Conservation (phyloP, 2,113 vertebrate species). For the Drymodes brunneopygia region DNA sequence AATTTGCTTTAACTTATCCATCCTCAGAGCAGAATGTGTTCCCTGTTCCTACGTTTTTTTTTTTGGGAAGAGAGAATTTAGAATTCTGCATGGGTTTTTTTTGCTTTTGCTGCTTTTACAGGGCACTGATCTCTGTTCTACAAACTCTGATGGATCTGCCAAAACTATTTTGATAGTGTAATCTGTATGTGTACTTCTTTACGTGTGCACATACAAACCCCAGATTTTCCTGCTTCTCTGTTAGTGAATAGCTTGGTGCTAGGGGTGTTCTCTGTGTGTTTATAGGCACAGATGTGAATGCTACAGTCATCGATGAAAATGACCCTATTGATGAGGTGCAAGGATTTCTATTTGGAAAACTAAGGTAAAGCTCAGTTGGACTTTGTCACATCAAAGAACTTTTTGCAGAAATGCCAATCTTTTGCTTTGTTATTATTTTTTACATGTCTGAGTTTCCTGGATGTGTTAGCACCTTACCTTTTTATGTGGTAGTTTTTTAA, state of each 20-base stretch:
- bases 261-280: not conserved
- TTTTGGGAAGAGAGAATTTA: not conserved
- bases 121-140: not conserved
- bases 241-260: not conserved
- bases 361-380: conserved; percentile 78
- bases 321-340: conserved; percentile 97
- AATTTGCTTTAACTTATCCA: not conserved
- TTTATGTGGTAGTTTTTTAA: not conserved
- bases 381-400: not conserved
- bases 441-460: not conserved
- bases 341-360: conserved; percentile 95
- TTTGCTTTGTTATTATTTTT: not conserved
- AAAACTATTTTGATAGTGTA: not conserved
- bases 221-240: not conserved
- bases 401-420: not conserved
- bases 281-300: conserved; percentile 84
- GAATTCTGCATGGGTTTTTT: not conserved
- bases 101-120: not conserved
- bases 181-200: not conserved
- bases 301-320: conserved; percentile 89
- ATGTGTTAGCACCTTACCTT: not conserved
- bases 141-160: not conserved
- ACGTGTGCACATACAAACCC: fast-evolving
- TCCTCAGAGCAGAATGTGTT: not conserved
- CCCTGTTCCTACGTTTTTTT: not conserved